Evolutionary conservation across 2,888 invertebrate genomes (phyloP).

Genomic region (Petrolisthes manimaculis): DNA sequence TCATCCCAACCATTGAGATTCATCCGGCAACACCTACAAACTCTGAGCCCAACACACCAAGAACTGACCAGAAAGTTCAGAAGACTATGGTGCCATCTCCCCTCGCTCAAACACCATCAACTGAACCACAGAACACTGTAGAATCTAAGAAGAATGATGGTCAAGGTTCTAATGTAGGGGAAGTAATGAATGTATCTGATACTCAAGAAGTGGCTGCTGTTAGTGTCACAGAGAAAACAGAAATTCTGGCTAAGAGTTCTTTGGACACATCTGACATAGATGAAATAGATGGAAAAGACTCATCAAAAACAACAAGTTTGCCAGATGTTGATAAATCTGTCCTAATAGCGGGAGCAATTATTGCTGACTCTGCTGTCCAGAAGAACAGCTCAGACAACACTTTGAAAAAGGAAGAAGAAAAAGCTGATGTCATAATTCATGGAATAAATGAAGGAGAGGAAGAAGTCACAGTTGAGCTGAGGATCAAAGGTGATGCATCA

Average conservation of each 20-base stretch:
- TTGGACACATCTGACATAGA: too few species aligned
- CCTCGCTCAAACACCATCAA: neutral
- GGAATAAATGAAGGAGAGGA: neutral
- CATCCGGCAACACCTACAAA: slow-evolving; percentile 55
- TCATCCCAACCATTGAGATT: slow-evolving; percentile 54
- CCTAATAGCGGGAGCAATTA: too few species aligned
- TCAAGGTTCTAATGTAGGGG: too few species aligned
- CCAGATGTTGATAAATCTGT: too few species aligned
- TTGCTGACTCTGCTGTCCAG: neutral
- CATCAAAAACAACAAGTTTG: too few species aligned
- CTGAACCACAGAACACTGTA: too few species aligned
- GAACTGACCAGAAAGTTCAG: neutral
- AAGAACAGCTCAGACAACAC: neutral
- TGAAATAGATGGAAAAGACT: too few species aligned
- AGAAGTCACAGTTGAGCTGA: neutral
- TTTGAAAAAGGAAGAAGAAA: neutral
- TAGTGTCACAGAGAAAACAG: too few species aligned
- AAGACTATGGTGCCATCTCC: slow-evolving; percentile 14
- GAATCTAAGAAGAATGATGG: too few species aligned
- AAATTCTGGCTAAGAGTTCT: too few species aligned
- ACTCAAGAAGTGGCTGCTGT: too few species aligned
- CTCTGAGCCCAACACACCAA: slow-evolving; percentile 42
- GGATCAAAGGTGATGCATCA: neutral
- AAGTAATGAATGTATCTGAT: too few species aligned
- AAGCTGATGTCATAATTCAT: neutral